Percentiles rank a stretch among this genome's conserved stretches.
phyloP scores from a whole-genome alignment of 2,113 vertebrate genomes.

The Podarcis muralis region DNA sequence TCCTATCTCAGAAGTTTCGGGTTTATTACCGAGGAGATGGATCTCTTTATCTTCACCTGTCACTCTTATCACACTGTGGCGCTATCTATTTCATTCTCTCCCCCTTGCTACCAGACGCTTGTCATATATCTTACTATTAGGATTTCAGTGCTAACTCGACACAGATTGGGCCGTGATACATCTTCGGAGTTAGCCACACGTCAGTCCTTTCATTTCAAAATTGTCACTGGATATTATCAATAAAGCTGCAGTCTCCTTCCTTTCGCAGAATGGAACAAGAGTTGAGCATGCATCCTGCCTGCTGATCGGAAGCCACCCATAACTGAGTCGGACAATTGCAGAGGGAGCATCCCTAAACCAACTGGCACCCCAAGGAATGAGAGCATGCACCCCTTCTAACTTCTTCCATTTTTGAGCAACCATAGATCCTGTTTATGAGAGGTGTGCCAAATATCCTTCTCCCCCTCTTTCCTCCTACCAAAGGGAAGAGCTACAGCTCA shows the following conservation, averaged over 20 bases:
- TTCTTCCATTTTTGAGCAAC: too few species aligned
- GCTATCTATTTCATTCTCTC: slow-evolving; percentile 16
- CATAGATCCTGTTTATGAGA: too few species aligned
- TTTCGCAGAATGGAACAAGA: not conserved
- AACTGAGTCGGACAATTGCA: too few species aligned
- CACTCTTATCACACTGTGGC: not conserved
- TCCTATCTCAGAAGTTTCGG: slow-evolving; percentile 12
- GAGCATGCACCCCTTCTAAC: too few species aligned
- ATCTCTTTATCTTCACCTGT: slow-evolving; percentile 1
- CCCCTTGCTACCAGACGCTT: not conserved
- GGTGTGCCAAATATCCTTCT: too few species aligned
- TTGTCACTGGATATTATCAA: not conserved
- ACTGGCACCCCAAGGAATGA: too few species aligned
- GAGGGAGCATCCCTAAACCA: too few species aligned
- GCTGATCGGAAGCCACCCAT: too few species aligned
- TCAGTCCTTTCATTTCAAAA: not conserved
- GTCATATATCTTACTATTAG: slow-evolving; percentile 21
- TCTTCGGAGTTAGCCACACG: not conserved
- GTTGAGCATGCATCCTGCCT: too few species aligned
- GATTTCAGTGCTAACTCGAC: slow-evolving; percentile 6
- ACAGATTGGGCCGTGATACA: not conserved
- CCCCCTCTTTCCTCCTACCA: too few species aligned
- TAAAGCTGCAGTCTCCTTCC: not conserved
- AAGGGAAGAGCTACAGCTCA: too few species aligned
- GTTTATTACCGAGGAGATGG: slow-evolving; percentile 21